These are phyloP conservation scores for Lepidocyrtinus sp. DNA, from an alignment of 2,888 invertebrate genomes.

Conservation along the genomic window DNA sequence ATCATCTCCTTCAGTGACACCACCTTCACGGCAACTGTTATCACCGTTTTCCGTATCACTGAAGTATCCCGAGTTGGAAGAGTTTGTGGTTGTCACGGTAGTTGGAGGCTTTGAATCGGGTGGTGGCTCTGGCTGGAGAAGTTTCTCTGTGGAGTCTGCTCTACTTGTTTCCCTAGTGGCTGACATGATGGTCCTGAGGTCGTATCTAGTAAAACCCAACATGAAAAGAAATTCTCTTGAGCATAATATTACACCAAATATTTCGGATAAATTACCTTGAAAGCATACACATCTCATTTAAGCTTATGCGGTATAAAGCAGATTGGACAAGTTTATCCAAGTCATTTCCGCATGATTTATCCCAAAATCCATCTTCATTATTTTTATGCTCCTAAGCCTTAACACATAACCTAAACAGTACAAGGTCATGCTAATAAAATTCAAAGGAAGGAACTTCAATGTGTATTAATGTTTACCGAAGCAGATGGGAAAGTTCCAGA, in stretches of 20 bases:
- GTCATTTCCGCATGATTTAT: conserved; percentile 15
- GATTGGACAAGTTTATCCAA: neutral
- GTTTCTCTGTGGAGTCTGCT: conserved; percentile 63
- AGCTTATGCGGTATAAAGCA: neutral
- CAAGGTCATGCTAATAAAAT: conserved; percentile 5
- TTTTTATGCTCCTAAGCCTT: neutral
- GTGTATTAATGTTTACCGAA: neutral
- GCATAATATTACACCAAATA: neutral
- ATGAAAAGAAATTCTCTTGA: neutral
- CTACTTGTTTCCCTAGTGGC: conserved; percentile 42
- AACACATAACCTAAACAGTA: neutral
- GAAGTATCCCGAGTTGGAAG: conserved; percentile 59
- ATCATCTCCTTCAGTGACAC: neutral
- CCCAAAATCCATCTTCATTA: conserved; percentile 13
- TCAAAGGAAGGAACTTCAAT: conserved; percentile 12
- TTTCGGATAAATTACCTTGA: neutral
- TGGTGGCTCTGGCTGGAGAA: conserved; percentile 56
- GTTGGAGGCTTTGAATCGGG: conserved; percentile 12
- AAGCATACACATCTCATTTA: neutral
- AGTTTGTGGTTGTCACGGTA: conserved; percentile 31
- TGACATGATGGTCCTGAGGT: conserved; percentile 45
- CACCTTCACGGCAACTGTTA: conserved; percentile 10
- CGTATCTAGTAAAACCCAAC: neutral
- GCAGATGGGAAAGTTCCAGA: neutral
- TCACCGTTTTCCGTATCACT: conserved; percentile 51